phyloP scores from a whole-genome alignment of 1,140 invertebrate species.

The Camponotus pennsylvanicus region DNA sequence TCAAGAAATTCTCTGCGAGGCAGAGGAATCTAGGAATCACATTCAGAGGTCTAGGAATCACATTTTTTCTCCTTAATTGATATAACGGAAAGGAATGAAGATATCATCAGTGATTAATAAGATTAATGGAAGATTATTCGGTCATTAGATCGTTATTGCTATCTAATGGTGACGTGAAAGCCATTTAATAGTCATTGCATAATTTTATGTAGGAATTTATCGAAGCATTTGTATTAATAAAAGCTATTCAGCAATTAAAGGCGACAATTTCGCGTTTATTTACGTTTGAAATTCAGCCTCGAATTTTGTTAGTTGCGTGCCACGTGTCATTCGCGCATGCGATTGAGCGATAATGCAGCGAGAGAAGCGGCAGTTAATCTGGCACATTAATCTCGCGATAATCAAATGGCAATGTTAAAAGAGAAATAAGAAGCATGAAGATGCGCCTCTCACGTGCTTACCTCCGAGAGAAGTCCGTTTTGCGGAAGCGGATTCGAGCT shows the following conservation, averaged over 20 bases:
- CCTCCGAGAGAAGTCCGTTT: slow-evolving; percentile 80
- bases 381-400: slow-evolving; percentile 28
- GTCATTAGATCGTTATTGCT: background rate
- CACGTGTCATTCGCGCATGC: slow-evolving; percentile 17
- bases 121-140: slow-evolving; percentile 23
- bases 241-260: background rate
- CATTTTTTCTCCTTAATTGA: slow-evolving; percentile 57
- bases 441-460: slow-evolving; percentile 68
- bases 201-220: slow-evolving; percentile 11
- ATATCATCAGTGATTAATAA: background rate
- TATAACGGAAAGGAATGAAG: background rate
- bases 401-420: slow-evolving; percentile 36
- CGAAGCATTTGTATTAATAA: background rate
- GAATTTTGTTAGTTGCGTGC: slow-evolving; percentile 18
- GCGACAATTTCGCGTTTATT: background rate
- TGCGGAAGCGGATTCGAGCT: slow-evolving; percentile 80
- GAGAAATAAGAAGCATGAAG: slow-evolving; percentile 40
- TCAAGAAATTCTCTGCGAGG: slow-evolving; percentile 28
- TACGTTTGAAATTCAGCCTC: slow-evolving; percentile 1
- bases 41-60: slow-evolving; percentile 49
- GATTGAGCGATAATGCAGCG: slow-evolving; percentile 17
- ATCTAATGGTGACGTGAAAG: slow-evolving; percentile 63
- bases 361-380: slow-evolving; percentile 5
- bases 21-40: slow-evolving; percentile 19
- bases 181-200: slow-evolving; percentile 40